phyloP scores from a whole-genome alignment of 2,113 vertebrate species.

The Actenoides lindsayi region DNA sequence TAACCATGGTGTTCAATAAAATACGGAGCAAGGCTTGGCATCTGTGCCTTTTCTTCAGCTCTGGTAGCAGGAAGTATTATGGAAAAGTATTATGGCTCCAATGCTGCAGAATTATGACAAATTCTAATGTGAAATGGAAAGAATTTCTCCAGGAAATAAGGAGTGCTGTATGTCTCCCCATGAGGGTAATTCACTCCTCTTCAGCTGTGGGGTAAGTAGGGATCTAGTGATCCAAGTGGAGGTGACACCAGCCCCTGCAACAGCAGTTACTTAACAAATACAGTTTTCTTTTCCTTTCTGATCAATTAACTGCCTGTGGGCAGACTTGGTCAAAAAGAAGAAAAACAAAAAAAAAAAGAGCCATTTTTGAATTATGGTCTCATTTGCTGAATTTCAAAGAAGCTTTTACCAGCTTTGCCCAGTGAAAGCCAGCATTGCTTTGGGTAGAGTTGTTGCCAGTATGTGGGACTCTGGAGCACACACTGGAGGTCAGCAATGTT shows the following conservation, averaged over 20 bases:
- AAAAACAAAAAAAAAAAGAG: not conserved
- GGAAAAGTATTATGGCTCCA: not conserved
- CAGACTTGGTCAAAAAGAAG: not conserved
- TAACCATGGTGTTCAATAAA: not conserved
- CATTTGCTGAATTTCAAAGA: not conserved
- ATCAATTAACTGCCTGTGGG: not conserved
- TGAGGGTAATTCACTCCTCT: not conserved
- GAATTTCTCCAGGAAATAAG: not conserved
- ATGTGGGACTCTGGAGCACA: not conserved
- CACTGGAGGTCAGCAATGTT: not conserved
- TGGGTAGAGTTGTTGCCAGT: not conserved
- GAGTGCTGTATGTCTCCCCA: not conserved
- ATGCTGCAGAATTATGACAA: not conserved
- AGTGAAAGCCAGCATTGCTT: rapidly evolving
- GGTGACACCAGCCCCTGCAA: not conserved
- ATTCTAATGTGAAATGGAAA: not conserved
- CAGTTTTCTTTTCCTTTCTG: not conserved
- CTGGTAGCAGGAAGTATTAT: not conserved
- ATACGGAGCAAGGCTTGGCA: not conserved
- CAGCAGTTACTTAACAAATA: not conserved
- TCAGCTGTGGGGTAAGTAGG: not conserved
- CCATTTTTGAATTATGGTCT: not conserved
- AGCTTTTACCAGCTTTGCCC: not conserved
- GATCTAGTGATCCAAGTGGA: not conserved
- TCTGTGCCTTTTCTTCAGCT: not conserved